These are phyloP conservation scores for Macrotus californicus DNA, from an alignment of 2,113 vertebrate species.

Conservation along the genomic window DNA sequence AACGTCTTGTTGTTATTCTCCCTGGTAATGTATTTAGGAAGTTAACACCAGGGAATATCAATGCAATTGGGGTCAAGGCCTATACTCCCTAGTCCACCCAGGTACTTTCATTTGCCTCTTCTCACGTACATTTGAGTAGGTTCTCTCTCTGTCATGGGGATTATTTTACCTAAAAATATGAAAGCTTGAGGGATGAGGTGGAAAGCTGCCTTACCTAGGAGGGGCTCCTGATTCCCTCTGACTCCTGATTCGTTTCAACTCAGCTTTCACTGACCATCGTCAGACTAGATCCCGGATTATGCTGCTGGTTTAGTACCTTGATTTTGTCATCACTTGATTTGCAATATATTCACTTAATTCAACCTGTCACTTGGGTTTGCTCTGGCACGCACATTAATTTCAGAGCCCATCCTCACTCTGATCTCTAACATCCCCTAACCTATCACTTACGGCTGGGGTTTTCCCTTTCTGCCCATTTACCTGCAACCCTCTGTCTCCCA, in stretches of 20 bases:
- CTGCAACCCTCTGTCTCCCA: neutral
- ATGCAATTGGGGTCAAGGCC: neutral
- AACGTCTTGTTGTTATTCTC: neutral
- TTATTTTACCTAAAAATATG: neutral
- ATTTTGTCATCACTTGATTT: neutral
- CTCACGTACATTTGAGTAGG: neutral
- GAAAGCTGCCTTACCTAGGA: neutral
- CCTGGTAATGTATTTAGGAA: neutral
- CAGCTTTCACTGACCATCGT: neutral
- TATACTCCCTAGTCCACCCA: neutral
- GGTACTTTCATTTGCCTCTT: neutral
- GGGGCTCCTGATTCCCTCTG: neutral
- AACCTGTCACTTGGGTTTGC: neutral
- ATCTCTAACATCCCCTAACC: neutral
- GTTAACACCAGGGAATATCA: neutral
- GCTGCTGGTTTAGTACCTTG: neutral
- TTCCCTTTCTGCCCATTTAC: neutral
- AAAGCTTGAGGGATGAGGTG: neutral
- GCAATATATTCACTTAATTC: neutral
- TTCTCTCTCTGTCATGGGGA: neutral
- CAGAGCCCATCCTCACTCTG: neutral
- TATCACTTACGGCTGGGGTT: neutral
- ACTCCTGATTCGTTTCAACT: neutral
- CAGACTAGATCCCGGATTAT: neutral
- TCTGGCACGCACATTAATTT: neutral